Conservation (phyloP, 2,888 invertebrate genomes). For the Cheilosia vulpina region DNA sequence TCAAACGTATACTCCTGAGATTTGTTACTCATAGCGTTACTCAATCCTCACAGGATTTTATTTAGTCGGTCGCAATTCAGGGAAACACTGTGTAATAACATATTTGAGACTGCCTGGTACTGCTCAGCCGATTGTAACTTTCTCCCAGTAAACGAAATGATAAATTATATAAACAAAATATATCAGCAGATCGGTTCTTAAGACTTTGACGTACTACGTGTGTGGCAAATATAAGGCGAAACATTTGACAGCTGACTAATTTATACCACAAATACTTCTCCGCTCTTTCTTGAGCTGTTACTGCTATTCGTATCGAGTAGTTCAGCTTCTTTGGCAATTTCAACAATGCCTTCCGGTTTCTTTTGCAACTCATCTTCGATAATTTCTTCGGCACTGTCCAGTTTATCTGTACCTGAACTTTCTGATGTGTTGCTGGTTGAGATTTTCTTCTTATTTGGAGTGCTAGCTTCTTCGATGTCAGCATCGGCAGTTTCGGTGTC, state of each 20-base stretch:
- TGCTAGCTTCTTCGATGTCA: slow-evolving; percentile 37
- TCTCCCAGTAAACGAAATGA: background rate
- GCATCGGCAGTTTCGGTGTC: slow-evolving; percentile 55
- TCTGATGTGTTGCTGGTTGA: slow-evolving; percentile 31
- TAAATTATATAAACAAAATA: background rate
- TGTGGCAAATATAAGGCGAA: slow-evolving; percentile 63
- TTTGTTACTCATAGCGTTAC: no score
- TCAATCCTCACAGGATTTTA: no score
- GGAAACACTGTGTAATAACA: background rate
- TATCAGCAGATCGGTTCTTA: slow-evolving; percentile 13
- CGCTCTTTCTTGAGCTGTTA: slow-evolving; percentile 64
- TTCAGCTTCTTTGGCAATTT: slow-evolving; percentile 82
- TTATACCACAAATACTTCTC: slow-evolving; percentile 78
- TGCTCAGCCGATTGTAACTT: slow-evolving; percentile 3
- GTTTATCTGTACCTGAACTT: slow-evolving; percentile 75
- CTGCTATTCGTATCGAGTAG: slow-evolving; percentile 78
- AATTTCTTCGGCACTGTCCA: slow-evolving; percentile 78
- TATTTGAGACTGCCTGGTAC: background rate
- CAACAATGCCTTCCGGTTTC: slow-evolving; percentile 80
- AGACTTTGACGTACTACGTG: slow-evolving; percentile 49
- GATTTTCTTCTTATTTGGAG: slow-evolving; percentile 47
- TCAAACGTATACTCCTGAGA: no score
- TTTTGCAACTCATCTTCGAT: slow-evolving; percentile 54
- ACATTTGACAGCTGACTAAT: slow-evolving; percentile 62
- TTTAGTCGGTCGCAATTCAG: background rate